Percentiles rank a stretch among this genome's conserved stretches.
Conservation (phyloP, 2,113 vertebrate species). For the Trichechus manatus region DNA sequence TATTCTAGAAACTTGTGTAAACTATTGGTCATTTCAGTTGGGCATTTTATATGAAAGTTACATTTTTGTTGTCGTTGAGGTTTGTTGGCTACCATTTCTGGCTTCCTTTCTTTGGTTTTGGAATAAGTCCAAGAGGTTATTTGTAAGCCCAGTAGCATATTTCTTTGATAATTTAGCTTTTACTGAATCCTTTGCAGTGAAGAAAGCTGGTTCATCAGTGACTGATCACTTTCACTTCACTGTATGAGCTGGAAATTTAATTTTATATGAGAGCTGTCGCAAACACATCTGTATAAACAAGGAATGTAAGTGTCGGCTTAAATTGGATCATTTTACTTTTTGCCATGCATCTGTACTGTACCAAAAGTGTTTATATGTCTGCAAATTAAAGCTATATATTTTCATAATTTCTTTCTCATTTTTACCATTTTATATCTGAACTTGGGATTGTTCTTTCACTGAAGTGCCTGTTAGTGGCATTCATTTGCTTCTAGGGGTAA, state of each 20-base stretch:
- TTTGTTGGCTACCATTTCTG: constrained; percentile 79
- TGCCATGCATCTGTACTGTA: constrained; percentile 88
- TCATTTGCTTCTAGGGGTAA: constrained; percentile 56
- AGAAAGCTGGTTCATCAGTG: constrained; percentile 82
- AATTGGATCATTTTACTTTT: constrained; percentile 85
- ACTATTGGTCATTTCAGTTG: constrained; percentile 72
- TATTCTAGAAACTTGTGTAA: constrained; percentile 76
- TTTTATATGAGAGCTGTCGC: constrained; percentile 83
- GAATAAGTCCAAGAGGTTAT: constrained; percentile 83
- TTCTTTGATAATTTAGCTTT: constrained; percentile 85
- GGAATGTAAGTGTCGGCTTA: constrained; percentile 85
- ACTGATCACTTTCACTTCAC: constrained; percentile 84
- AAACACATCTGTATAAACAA: constrained; percentile 85
- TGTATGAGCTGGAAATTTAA: constrained; percentile 83
- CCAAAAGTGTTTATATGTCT: constrained; percentile 92
- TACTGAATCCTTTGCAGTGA: constrained; percentile 81
- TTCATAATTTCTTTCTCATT: constrained; percentile 88
- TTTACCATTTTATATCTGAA: constrained; percentile 79
- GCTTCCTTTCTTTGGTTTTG: constrained; percentile 85
- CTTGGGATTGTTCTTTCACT: constrained; percentile 56
- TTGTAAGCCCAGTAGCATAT: constrained; percentile 83
- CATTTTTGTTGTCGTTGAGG: constrained; percentile 70
- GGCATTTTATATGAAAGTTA: constrained; percentile 80
- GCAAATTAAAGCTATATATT: constrained; percentile 93
- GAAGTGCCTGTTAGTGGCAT: constrained; percentile 72